A percentile compares a stretch with the other conserved stretches of the same genome.
These are phyloP conservation scores for Amblyopsis rosae DNA, from an alignment of 2,113 vertebrate species.

Conservation along the genomic window DNA sequence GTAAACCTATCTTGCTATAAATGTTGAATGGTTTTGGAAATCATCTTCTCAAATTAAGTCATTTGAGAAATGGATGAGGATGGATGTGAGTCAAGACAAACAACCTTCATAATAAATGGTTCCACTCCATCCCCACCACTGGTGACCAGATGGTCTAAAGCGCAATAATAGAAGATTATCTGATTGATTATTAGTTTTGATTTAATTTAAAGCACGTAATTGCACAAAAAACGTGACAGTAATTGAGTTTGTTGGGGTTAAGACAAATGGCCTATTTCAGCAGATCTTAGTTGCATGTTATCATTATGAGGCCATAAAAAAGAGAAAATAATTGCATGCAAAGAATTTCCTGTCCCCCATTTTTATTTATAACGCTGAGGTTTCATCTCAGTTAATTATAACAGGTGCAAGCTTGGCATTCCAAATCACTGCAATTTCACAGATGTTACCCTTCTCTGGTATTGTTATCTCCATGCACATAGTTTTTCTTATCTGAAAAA, in stretches of 20 bases:
- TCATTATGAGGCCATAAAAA: constrained; percentile 22
- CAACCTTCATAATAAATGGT: constrained; percentile 23
- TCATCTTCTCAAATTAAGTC: constrained; percentile 4
- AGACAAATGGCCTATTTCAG: constrained; percentile 63
- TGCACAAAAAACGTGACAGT: constrained; percentile 67
- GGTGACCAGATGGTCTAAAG: constrained; percentile 67
- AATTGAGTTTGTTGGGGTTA: constrained; percentile 67
- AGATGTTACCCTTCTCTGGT: constrained; percentile 36
- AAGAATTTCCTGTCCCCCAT: background rate
- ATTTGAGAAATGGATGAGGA: constrained; percentile 36
- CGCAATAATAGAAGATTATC: constrained; percentile 48
- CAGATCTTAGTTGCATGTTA: constrained; percentile 39
- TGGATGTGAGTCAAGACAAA: constrained; percentile 32
- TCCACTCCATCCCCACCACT: constrained; percentile 26
- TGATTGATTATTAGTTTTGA: constrained; percentile 74
- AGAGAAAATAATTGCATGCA: background rate
- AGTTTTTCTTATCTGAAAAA: constrained; percentile 38
- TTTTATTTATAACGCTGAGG: constrained; percentile 23
- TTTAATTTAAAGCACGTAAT: constrained; percentile 66
- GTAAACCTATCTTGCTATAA: too few relatives aligned
- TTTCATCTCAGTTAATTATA: constrained; percentile 15
- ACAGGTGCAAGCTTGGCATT: constrained; percentile 4
- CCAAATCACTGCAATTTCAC: background rate
- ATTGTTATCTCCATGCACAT: constrained; percentile 24
- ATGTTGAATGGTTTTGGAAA: too few relatives aligned